Evolutionary conservation across 2,888 invertebrate genomes (phyloP).

Genomic region (Synergus gifuensis): DNA sequence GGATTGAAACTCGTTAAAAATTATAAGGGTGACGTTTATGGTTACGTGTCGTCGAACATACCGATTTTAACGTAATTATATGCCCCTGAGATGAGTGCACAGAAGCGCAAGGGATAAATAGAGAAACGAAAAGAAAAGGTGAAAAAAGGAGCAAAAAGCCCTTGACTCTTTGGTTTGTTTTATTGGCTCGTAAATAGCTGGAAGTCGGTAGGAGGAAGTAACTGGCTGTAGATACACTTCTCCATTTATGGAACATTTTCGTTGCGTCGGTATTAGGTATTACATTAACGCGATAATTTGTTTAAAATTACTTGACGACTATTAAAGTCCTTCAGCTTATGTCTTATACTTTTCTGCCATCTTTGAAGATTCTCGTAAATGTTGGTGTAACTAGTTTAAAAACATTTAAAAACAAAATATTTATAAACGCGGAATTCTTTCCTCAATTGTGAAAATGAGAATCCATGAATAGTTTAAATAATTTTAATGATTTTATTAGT

Average conservation of each 20-base stretch:
- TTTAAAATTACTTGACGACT: slow-evolving; percentile 32
- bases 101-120: slow-evolving; percentile 35
- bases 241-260: slow-evolving; percentile 57
- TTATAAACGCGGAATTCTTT: neutral
- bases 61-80: slow-evolving; percentile 37
- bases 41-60: slow-evolving; percentile 39
- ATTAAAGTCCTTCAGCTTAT: slow-evolving; percentile 34
- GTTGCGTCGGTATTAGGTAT: slow-evolving; percentile 56
- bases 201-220: slow-evolving; percentile 69
- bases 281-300: slow-evolving; percentile 40
- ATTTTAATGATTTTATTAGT: neutral
- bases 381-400: neutral
- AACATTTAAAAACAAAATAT: neutral
- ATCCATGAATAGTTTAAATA: neutral
- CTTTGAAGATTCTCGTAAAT: neutral
- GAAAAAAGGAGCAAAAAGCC: slow-evolving; percentile 18
- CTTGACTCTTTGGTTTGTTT: slow-evolving; percentile 61
- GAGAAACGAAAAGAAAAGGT: slow-evolving; percentile 42
- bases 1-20: slow-evolving; percentile 37
- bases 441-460: neutral
- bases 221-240: slow-evolving; percentile 45
- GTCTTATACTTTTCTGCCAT: slow-evolving; percentile 11
- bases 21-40: slow-evolving; percentile 38
- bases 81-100: slow-evolving; percentile 40
- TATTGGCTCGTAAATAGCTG: slow-evolving; percentile 73